Base-by-base conservation (phyloP, 2,888 invertebrate species). In the Sepioteuthis lessoniana region DNA sequence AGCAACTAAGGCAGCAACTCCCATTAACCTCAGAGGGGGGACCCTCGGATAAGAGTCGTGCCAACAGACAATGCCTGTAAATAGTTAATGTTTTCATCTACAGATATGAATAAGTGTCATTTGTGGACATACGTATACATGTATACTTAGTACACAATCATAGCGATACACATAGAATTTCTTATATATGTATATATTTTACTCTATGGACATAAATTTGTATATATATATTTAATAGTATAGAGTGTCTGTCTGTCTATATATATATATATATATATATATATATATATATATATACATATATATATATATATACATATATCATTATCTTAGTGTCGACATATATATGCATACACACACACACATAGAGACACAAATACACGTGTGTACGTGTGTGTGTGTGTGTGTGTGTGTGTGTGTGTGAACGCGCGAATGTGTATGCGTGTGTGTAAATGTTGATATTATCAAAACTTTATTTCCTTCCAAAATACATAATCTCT, bases 81-180 rank as follows among this genome's bases (percentile, higher is more conserved):
- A 76, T 76, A 76, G 76, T 76, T 76, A 76, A 76, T 76, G 76
- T 76, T 76, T 76, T 76, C 76, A 76, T 76, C n/a, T 76, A 76
- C 76, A 76, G 76, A 76, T 76, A n/a, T 76, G 76, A 76, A 76
- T 76, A 76, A 76, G 13, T 76, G 76, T 76, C 76, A 76, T 19
- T 76, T 28, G 60, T 28, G 19, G 13, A 60, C 19, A 60, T 28
- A 28, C 19, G 19, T 28, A 60, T 60, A 60, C 2, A 28, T 60
- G 2, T 28, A 60, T 60, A 60, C 25, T 4, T 16, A 16, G 50
- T 25, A 55, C 55, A 55, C 55, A 55, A 5, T 28, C 3, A 55
- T 55, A 55, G 16, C 21, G 31, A 60, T 31, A 60, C 25, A 60
- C 25, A 60, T 60, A 60, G 31, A 60, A 7, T 25, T 60, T 25